A percentile compares a stretch with the other conserved stretches of the same genome.
Conservation (phyloP, 1,140 invertebrate genomes). For the Pachyrhynchus sulphureomaculatus region DNA sequence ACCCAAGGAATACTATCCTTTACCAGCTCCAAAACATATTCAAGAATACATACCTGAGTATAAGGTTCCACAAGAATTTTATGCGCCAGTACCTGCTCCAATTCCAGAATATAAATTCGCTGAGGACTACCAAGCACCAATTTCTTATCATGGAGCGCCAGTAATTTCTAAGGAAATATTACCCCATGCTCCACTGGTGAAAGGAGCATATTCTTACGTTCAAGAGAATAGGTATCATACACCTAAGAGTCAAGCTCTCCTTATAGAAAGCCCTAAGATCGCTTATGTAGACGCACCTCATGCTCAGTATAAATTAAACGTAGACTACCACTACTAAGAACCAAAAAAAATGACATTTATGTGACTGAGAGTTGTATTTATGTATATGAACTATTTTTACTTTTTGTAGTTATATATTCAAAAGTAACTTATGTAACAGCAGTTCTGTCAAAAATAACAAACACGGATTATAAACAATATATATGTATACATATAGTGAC, state of each 20-base stretch:
- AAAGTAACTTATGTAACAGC: too few relatives aligned
- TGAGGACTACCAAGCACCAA: neutral
- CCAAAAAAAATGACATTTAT: too few relatives aligned
- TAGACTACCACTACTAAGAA: too few relatives aligned
- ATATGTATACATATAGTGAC: too few relatives aligned
- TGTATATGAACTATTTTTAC: too few relatives aligned
- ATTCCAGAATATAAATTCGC: neutral
- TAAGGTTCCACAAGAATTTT: neutral
- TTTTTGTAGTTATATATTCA: too few relatives aligned
- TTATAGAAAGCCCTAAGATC: neutral
- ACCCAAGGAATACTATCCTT: neutral
- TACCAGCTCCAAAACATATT: neutral
- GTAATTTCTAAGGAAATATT: neutral
- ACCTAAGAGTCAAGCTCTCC: conserved; percentile 1
- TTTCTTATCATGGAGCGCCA: neutral
- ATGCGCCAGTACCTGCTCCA: neutral
- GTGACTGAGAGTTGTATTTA: too few relatives aligned
- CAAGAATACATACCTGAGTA: neutral
- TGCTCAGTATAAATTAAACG: too few relatives aligned
- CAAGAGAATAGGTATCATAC: conserved; percentile 14
- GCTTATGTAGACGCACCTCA: neutral
- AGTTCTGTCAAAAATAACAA: too few relatives aligned
- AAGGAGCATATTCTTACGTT: conserved; percentile 4
- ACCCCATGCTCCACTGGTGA: neutral
- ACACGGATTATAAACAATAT: too few relatives aligned